Percentiles rank a stretch among this genome's conserved stretches.
Conservation (phyloP, 2,113 vertebrate genomes). For the Cyanocitta stelleri region DNA sequence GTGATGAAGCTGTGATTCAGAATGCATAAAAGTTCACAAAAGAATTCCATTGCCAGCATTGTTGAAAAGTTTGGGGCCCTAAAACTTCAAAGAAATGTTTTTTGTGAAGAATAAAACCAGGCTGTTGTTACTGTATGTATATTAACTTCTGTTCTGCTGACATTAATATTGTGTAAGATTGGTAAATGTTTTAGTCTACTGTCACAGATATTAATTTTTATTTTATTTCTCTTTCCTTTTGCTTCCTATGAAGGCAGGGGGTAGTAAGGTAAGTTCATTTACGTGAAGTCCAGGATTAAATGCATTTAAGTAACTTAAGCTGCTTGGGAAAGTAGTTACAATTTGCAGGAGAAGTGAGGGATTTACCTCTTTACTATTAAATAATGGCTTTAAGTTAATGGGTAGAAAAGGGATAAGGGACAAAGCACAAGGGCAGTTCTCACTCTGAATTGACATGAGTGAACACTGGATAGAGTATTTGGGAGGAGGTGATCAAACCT, state of each 20-base stretch:
- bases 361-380: not conserved
- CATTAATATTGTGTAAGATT: not conserved
- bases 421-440: not conserved
- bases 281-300: not conserved
- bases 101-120: not conserved
- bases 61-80: not conserved
- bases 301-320: not conserved
- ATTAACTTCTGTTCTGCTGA: not conserved
- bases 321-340: not conserved
- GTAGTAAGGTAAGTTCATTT: slow-evolving; percentile 90
- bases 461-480: not conserved
- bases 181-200: not conserved
- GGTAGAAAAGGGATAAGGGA: not conserved
- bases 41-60: not conserved
- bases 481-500: not conserved
- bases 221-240: slow-evolving; percentile 70
- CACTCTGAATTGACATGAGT: not conserved
- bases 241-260: slow-evolving; percentile 89
- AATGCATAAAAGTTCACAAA: not conserved
- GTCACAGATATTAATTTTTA: slow-evolving; percentile 48
- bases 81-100: not conserved
- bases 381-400: not conserved
- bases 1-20: not conserved
- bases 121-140: not conserved
- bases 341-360: not conserved